Evolutionary conservation across 2,888 invertebrate species (phyloP), one percentile per base, ranked within the genome.

Genomic region (Epinotia bilunana): DNA sequence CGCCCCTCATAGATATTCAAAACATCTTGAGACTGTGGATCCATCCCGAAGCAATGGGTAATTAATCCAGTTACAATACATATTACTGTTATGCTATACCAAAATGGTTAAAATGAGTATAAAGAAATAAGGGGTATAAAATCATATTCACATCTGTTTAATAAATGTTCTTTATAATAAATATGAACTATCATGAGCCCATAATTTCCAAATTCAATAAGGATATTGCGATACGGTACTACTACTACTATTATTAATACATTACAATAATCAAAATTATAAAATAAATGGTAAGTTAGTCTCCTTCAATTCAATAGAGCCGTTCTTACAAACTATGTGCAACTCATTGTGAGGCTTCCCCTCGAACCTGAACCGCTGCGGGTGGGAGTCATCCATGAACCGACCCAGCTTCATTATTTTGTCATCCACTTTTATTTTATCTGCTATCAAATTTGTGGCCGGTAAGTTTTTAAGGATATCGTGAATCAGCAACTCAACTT

Each of bases 251-350:
- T 46, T 7, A 76, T 71, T 53, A n/a, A 67, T 76, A 76, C 77
- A 77, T 74, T 74, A 78, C 55, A 78, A 72, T 61, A 57, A 77
- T 77, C 76, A 79, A 64, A 74, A 77, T 84, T 89, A 91, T 76
- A 91, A 65, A 74, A 87, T 81, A 82, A 93, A 91, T n/a, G 93
- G 91, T 81, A 87, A 74, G 78, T 88, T 84, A 73, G 93, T 91
- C 79, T 94, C 90, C 80, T 91, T 93, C 72, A 94, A 85, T 77
- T 91, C 91, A 84, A 94, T 94, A 53, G 92, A 90, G 78, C 94
- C 94, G 88, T 94, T 94, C 83, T 91, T 93, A 89, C 94, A 94
- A 65, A 94, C 94, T 88, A 94, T 89, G 73, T 93, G 90, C 78
- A 94, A 85, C 79, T 94, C 94, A 81, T 92, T 88, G 13, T 88